Evolutionary conservation across 2,797 vertebrate genomes (phyloP).

Genomic region (Gymnoscopelus braueri): DNA sequence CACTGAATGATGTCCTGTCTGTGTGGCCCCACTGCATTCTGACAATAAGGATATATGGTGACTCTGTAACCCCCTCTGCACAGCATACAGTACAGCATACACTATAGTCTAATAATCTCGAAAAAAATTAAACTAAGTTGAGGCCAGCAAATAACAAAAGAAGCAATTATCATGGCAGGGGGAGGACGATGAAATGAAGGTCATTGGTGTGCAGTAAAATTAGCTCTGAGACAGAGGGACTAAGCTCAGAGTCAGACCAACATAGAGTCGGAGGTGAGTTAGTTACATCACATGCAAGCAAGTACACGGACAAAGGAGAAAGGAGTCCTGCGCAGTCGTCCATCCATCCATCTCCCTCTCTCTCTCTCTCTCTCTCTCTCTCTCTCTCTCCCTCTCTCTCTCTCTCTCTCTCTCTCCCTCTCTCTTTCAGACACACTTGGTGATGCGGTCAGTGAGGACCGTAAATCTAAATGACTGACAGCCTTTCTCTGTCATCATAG

Average conservation of each 20-base stretch:
- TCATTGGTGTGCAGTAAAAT: slow-evolving; percentile 38
- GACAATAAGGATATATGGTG: slow-evolving; percentile 37
- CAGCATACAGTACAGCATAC: too few species aligned
- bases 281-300: slow-evolving; percentile 57
- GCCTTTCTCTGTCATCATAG: background rate
- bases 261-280: slow-evolving; percentile 33
- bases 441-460: slow-evolving; percentile 29
- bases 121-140: too few species aligned
- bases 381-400: background rate
- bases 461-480: slow-evolving; percentile 1
- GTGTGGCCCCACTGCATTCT: slow-evolving; percentile 50
- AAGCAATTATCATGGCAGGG: too few species aligned
- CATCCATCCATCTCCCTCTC: background rate
- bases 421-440: background rate
- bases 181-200: too few species aligned
- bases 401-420: background rate
- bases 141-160: too few species aligned
- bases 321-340: slow-evolving; percentile 33
- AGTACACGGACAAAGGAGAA: slow-evolving; percentile 43
- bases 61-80: too few species aligned
- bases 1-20: slow-evolving; percentile 50
- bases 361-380: slow-evolving; percentile 29
- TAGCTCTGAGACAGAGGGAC: slow-evolving; percentile 56
- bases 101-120: too few species aligned
- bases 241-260: slow-evolving; percentile 48